Evolutionary conservation across 2,113 vertebrate genomes (phyloP), one percentile per base, ranked within the genome.

Genomic region (Atractosteus spatula): DNA sequence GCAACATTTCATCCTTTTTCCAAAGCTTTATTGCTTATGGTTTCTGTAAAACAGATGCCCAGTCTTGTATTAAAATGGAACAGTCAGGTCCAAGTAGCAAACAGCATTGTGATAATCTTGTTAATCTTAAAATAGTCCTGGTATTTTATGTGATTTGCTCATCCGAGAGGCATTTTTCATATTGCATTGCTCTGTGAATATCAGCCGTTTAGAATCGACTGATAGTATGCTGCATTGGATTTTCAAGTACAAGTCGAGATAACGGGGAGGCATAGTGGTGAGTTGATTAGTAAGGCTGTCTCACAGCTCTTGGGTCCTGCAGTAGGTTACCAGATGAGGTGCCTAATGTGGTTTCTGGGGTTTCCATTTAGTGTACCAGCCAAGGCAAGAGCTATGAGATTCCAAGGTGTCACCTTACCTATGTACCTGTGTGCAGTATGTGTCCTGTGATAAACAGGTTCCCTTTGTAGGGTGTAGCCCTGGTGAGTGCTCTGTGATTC

Each of bases 131-230:
- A 14, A 51, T 16, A 59, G 57, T n/a, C 57, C 56, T 51, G 65
- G 76, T 73, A 75, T 78, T 77, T 74, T 71, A 74, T 64, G 41
- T 62, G 29, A 65, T 71, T 62, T 61, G 71, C 77, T 78, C 56
- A 76, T 79, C 78, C 65, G 47, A 71, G 69, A 12, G 66, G 68
- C 54, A 42, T 55, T 56, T 44, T 67, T 57, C 44, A 59, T 54
- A 45, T 16, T 69, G 62, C 62, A 63, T 54, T 2, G 51, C 63
- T 47, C 44, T 8, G 45, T 54, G 6, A 47, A 71, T 75, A 56
- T 72, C 68, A 62, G 43, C 44, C 59, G 55, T 63, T 61, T 17
- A 51, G 69, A 70, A 66, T 62, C 43, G 41, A 45, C 55, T 67
- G 69, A 72, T 73, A 62, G 69, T 63, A 65, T 65, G 66, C 41